These are phyloP conservation scores for Hemichromis elongatus DNA, from an alignment of 2,113 vertebrate species.

Conservation along the genomic window DNA sequence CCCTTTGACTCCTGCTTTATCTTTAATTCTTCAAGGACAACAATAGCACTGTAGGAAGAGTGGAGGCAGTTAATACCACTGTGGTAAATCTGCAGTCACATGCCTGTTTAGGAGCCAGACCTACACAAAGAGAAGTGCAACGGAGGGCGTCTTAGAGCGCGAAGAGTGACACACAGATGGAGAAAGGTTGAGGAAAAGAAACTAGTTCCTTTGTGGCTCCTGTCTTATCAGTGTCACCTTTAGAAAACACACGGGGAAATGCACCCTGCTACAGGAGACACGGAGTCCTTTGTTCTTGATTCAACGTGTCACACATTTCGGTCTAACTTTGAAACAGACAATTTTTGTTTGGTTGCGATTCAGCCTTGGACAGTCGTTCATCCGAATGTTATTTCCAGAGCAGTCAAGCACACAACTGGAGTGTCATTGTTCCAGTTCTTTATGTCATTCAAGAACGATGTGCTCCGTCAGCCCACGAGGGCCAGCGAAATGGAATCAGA, in stretches of 20 bases:
- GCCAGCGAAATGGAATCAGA: neutral
- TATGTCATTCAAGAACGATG: neutral
- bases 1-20: neutral
- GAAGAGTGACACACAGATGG: neutral
- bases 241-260: neutral
- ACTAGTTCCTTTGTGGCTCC: neutral
- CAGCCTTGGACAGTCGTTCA: neutral
- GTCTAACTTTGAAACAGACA: neutral
- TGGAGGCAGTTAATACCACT: neutral
- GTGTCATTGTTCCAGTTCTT: neutral
- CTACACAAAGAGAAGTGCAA: neutral
- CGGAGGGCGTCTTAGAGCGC: neutral
- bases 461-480: neutral
- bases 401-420: neutral
- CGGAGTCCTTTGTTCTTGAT: neutral
- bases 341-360: neutral
- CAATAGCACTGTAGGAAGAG: neutral
- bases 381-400: neutral
- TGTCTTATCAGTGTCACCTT: neutral
- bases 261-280: neutral
- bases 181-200: neutral
- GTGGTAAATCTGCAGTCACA: conserved; percentile 25
- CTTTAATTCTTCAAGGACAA: neutral
- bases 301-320: neutral
- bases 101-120: neutral